Percentiles rank a stretch among this genome's conserved stretches.
phyloP scores from a whole-genome alignment of 92 coral and sea anemone species.

The Porites rus region DNA sequence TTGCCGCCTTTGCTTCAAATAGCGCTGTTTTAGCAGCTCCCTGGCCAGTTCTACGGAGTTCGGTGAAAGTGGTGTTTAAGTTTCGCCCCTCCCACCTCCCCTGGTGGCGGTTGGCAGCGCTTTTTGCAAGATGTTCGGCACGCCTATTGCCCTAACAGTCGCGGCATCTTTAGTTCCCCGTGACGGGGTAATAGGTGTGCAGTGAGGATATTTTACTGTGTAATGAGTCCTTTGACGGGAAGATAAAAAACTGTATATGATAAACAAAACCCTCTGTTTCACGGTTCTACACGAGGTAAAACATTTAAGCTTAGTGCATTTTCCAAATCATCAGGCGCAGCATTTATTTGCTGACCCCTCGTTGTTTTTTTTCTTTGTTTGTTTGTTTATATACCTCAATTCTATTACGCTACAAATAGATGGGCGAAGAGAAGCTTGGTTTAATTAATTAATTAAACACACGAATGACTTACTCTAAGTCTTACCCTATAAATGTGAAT shows the following conservation, averaged over 20 bases:
- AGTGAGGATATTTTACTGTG: neutral
- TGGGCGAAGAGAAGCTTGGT: constrained; percentile 8
- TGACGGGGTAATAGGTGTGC: too few species aligned
- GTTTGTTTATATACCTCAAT: neutral
- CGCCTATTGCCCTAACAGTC: too few species aligned
- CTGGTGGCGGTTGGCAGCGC: too few species aligned
- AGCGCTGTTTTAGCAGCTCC: too few species aligned
- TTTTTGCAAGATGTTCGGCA: too few species aligned
- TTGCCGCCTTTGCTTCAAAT: too few species aligned
- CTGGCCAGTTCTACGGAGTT: too few species aligned
- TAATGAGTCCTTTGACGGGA: constrained; percentile 9
- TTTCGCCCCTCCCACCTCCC: too few species aligned
- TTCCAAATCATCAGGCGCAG: neutral
- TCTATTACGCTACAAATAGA: constrained; percentile 9
- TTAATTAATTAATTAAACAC: neutral
- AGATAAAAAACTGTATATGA: constrained; percentile 3
- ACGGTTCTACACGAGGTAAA: constrained; percentile 1
- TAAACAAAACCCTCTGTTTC: constrained; percentile 1
- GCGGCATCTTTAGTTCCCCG: too few species aligned
- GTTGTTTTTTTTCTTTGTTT: neutral
- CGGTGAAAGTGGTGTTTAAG: too few species aligned
- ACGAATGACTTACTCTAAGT: neutral
- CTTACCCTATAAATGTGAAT: constrained; percentile 4
- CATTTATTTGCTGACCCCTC: neutral
- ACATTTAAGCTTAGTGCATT: neutral